Percentiles rank a stretch among this genome's conserved stretches.
These are phyloP conservation scores for Monodelphis domestica DNA, from an alignment of 2,797 vertebrate species.

Conservation along the genomic window DNA sequence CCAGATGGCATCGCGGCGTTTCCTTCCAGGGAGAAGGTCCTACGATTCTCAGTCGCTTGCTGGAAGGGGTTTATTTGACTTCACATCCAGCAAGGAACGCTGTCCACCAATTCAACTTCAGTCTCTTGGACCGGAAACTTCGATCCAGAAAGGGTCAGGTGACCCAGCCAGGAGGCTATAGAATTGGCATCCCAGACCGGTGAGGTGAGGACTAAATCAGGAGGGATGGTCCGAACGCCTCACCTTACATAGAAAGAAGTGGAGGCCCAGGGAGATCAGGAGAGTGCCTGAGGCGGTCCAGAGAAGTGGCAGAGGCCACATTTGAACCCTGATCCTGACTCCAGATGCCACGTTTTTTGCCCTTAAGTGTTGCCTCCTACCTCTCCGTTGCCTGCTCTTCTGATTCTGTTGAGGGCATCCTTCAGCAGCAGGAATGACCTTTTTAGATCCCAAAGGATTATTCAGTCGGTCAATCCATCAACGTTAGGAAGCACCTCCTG, in stretches of 20 bases:
- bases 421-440: not conserved
- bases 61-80: not conserved
- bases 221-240: not conserved
- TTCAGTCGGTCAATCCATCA: not conserved
- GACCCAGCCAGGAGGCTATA: not conserved
- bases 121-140: not conserved
- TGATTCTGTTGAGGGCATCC: not conserved
- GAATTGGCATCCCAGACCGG: not conserved
- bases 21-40: not conserved
- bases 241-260: not conserved
- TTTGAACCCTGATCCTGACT: not conserved
- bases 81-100: not conserved
- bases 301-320: not conserved
- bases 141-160: not conserved
- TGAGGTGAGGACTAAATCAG: not conserved
- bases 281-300: not conserved
- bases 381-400: not conserved
- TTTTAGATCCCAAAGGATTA: not conserved
- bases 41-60: not conserved
- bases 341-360: not conserved
- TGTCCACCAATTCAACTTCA: not conserved
- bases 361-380: not conserved
- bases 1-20: not conserved
- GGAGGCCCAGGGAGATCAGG: not conserved
- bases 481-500: not conserved